phyloP scores from a whole-genome alignment of 92 coral and sea anemone species.

The Pocillopora meandrina region DNA sequence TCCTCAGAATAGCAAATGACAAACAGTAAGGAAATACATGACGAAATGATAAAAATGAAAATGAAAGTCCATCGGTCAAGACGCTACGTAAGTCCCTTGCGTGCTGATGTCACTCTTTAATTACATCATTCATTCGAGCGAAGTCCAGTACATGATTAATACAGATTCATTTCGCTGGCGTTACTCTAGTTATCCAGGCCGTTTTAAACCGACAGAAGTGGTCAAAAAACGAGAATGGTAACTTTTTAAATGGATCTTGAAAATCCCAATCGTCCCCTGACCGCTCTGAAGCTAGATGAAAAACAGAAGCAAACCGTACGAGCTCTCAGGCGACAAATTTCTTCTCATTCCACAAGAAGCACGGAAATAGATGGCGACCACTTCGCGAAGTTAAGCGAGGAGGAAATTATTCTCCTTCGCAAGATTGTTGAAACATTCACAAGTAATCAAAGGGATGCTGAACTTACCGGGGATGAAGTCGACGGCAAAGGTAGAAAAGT shows the following conservation, averaged over 20 bases:
- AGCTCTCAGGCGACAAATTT: conserved; percentile 33
- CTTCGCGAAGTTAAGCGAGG: conserved; percentile 30
- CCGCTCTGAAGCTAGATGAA: conserved; percentile 11
- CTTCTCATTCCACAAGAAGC: conserved; percentile 15
- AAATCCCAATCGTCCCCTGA: not conserved
- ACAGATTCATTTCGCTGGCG: no score
- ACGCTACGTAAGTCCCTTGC: no score
- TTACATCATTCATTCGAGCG: no score
- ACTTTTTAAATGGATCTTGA: conserved; percentile 10
- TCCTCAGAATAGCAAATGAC: no score
- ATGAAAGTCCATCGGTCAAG: no score
- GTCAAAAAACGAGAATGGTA: no score
- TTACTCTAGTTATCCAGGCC: no score
- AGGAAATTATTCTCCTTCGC: conserved; percentile 39
- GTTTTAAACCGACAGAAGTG: no score
- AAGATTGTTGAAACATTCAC: conserved; percentile 32
- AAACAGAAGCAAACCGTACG: conserved; percentile 28
- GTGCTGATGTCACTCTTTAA: no score
- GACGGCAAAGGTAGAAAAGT: conserved; percentile 7
- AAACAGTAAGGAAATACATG: no score
- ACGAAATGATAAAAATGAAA: no score
- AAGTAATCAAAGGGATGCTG: not conserved
- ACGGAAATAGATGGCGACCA: not conserved
- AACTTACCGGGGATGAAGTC: conserved; percentile 9
- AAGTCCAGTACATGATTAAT: no score